phyloP scores from a whole-genome alignment of 2,797 vertebrate genomes.

The Philypnodon macrostomus region DNA sequence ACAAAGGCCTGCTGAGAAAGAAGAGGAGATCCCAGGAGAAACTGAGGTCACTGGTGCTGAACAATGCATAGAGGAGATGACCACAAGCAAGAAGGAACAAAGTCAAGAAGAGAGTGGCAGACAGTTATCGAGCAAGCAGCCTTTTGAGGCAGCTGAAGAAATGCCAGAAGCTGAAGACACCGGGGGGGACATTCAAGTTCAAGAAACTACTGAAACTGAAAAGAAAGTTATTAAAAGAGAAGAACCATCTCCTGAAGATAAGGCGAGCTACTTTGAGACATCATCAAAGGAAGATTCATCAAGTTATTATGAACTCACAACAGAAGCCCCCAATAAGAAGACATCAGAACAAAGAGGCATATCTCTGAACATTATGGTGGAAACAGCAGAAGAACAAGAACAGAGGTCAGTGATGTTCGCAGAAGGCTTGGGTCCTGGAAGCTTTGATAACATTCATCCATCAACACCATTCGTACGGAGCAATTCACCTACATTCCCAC shows the following conservation, averaged over 20 bases:
- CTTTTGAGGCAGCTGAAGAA: not conserved
- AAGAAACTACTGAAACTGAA: conserved; percentile 13
- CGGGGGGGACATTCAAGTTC: conserved; percentile 5
- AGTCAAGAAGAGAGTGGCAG: conserved; percentile 22
- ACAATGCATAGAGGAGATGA: conserved; percentile 19
- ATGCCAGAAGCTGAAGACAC: conserved; percentile 4
- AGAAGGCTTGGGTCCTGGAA: conserved; percentile 41
- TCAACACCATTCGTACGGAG: conserved; percentile 29
- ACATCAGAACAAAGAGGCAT: too few relatives aligned
- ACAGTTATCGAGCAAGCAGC: conserved; percentile 7
- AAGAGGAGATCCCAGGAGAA: conserved; percentile 41
- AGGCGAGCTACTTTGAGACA: conserved; percentile 89
- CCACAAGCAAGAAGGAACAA: conserved; percentile 14
- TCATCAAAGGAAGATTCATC: conserved; percentile 69
- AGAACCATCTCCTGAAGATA: conserved; percentile 16
- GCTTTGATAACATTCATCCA: conserved; percentile 38
- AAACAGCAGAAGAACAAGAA: conserved; percentile 14
- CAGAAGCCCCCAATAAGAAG: conserved; percentile 21
- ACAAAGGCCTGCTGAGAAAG: conserved; percentile 29
- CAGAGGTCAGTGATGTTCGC: conserved; percentile 22
- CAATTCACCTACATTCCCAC: conserved; percentile 18
- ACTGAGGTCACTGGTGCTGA: conserved; percentile 17
- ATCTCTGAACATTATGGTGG: conserved; percentile 34
- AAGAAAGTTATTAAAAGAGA: conserved; percentile 18
- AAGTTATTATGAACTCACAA: conserved; percentile 86